Evolutionary conservation across 1,140 invertebrate species (phyloP), one percentile per base, ranked within the genome.

Genomic region (Brachystomella parvula): DNA sequence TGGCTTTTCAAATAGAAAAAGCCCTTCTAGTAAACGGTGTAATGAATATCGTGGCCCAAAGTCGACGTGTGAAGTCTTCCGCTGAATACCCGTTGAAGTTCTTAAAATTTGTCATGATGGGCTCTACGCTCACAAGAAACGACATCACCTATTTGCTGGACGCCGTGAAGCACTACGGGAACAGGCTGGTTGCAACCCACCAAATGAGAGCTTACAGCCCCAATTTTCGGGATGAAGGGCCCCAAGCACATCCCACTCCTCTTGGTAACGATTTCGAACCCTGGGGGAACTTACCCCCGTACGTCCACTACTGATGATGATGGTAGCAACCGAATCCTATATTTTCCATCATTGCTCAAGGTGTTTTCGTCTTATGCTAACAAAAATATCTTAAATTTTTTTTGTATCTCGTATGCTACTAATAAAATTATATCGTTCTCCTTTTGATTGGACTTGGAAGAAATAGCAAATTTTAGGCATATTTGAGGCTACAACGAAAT

Each of bases 341-440:
- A n/a, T n/a, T n/a, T n/a, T n/a, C n/a, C n/a, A n/a, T n/a, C n/a
- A 12, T 44, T 44, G 39, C n/a, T 44, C 39, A 44, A 44, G 39
- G 9, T 12, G 9, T 44, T n/a, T n/a, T 44, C 9, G 39, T 9
- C 9, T 12, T n/a, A 44, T 12, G 39, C n/a, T 44, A 12, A 12
- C n/a, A n/a, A 44, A 44, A 44, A 44, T 44, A n/a, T n/a, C n/a
- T n/a, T 44, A 44, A 44, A 44, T 44, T 44, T 44, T n/a, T 44
- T 44, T 44, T 44, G 39, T 44, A 44, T n/a, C 39, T n/a, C n/a
- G n/a, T n/a, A n/a, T n/a, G n/a, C n/a, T n/a, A n/a, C n/a, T n/a
- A n/a, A n/a, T n/a, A n/a, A n/a, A n/a, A n/a, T n/a, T n/a, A n/a
- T n/a, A n/a, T n/a, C n/a, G n/a, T n/a, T n/a, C n/a, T n/a, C n/a